phyloP scores from a whole-genome alignment of 1,140 invertebrate species.

The Teleopsis dalmanni region DNA sequence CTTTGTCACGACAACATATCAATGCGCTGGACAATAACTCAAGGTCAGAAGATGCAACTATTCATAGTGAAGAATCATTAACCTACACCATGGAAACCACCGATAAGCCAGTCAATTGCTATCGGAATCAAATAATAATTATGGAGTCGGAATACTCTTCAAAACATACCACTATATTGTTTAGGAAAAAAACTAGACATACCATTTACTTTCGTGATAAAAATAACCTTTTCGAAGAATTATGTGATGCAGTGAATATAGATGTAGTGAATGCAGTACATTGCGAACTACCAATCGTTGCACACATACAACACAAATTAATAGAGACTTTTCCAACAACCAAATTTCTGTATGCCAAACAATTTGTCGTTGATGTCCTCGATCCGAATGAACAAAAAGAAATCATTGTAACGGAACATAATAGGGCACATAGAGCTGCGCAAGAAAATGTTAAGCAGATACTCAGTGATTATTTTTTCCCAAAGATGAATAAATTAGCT shows the following conservation, averaged over 20 bases:
- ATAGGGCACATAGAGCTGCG: slow-evolving; percentile 11
- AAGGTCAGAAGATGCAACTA: slow-evolving; percentile 7
- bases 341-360: slow-evolving; percentile 6
- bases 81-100: slow-evolving; percentile 5
- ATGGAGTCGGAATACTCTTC: neutral
- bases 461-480: slow-evolving; percentile 13
- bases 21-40: slow-evolving; percentile 2
- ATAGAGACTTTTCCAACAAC: slow-evolving; percentile 4
- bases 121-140: slow-evolving; percentile 10
- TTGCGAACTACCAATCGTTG: slow-evolving; percentile 6
- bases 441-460: slow-evolving; percentile 16
- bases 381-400: slow-evolving; percentile 6
- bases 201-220: neutral
- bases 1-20: slow-evolving; percentile 12
- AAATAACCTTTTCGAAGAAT: neutral
- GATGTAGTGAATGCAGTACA: slow-evolving; percentile 11
- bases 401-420: slow-evolving; percentile 5
- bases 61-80: neutral
- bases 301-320: slow-evolving; percentile 5
- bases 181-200: slow-evolving; percentile 11
- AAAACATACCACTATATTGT: slow-evolving; percentile 8
- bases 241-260: slow-evolving; percentile 1
- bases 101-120: slow-evolving; percentile 14
- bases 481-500: slow-evolving; percentile 14
- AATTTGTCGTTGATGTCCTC: slow-evolving; percentile 2